Percentiles rank a stretch among this genome's conserved stretches.
These are phyloP conservation scores for Octodon degus DNA, from an alignment of 2,113 vertebrate species.

Conservation along the genomic window DNA sequence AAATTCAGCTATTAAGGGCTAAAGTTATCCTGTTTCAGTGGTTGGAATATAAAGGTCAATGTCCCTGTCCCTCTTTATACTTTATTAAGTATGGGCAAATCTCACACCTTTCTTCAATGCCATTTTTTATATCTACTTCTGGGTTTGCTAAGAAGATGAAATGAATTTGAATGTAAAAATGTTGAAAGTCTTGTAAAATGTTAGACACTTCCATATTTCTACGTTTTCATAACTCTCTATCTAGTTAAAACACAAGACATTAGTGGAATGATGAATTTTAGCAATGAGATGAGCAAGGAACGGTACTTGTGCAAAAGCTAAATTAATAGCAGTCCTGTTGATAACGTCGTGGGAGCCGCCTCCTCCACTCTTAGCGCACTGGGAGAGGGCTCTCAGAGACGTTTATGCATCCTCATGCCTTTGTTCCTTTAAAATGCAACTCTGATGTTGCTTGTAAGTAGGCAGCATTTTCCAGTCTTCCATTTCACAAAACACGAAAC, in stretches of 20 bases:
- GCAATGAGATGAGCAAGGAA: neutral
- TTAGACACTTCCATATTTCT: neutral
- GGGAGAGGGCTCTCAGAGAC: neutral
- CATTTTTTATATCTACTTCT: neutral
- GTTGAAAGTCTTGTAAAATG: neutral
- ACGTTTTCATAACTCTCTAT: neutral
- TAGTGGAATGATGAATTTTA: neutral
- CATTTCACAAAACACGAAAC: neutral
- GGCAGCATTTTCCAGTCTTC: neutral
- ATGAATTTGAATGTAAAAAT: neutral
- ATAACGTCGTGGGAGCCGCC: neutral
- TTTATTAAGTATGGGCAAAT: neutral
- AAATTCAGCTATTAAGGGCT: neutral
- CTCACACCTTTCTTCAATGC: neutral
- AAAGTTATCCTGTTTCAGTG: neutral
- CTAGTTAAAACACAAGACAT: neutral
- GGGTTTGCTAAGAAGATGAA: constrained; percentile 23
- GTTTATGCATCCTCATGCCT: neutral
- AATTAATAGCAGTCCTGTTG: neutral
- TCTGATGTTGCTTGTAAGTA: neutral
- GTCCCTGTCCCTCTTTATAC: neutral
- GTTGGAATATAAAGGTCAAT: neutral
- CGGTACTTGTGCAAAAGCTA: neutral
- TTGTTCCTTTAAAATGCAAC: neutral
- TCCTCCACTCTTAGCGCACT: neutral